Evolutionary conservation across 1,140 invertebrate species (phyloP), one percentile per base, ranked within the genome.

Genomic region (Caerostris darwini): DNA sequence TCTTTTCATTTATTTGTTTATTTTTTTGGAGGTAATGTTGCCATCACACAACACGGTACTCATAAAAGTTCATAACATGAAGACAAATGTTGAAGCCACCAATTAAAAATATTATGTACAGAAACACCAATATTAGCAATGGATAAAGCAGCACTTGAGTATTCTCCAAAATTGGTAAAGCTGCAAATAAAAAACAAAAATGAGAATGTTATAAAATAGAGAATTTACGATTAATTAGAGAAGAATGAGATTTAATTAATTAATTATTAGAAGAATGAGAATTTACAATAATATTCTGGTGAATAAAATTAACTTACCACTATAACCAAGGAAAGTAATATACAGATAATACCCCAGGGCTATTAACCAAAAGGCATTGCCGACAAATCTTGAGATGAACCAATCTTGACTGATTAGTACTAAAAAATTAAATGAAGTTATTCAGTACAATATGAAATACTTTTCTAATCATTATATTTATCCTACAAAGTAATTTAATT

Each of bases 281-380:
- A 34, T 34, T 34, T 34, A 34, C 34, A 1, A 34, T 34, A 34
- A 34, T 34, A 34, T 34, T n/a, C 0, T 89, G 77, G 81, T 61
- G 94, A 19, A 77, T 10, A 50, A 69, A 77, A 58, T 64, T 89
- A 81, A 97, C 98, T 97, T 96, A 99, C 98, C 98, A 96, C 98
- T 99, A 96, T 99, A 99, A 95, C 99, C 99, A 94, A 99, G 97
- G 96, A 99, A 99, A 83, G 99, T 99, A 95, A 99, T 99, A 95
- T 99, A 99, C 94, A 99, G 96, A 95, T 99, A 99, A 96, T 99
- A 99, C 93, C 97, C 96, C 93, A 98, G 96, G 58, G 98, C 98
- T 89, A 99, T 97, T 19, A 99, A 96, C 99, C 99, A 99, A 95
- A 99, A 97, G 1, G 98, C 97, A 96, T 99, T 99, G 50, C 99